Conservation (phyloP, 2,797 vertebrate genomes). For the Lates japonicus region DNA sequence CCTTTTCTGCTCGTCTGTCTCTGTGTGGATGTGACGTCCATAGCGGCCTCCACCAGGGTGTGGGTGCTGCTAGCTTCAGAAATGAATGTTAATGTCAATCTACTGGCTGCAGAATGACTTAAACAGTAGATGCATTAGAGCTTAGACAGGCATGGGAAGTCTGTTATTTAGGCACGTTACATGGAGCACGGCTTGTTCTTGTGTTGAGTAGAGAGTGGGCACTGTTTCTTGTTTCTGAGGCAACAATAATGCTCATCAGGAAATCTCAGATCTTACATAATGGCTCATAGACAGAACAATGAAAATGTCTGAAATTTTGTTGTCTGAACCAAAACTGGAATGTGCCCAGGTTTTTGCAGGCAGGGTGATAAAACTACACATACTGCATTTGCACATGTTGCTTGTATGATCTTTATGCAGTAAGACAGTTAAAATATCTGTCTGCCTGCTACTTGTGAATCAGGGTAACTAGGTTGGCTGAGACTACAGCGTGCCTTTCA, state of each 20-base stretch:
- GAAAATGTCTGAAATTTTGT: slow-evolving; percentile 38
- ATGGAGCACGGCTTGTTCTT: slow-evolving; percentile 38
- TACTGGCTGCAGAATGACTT: slow-evolving; percentile 5
- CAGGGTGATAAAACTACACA: not conserved
- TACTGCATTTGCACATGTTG: slow-evolving; percentile 16
- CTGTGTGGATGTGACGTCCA: slow-evolving; percentile 53
- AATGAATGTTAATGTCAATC: not conserved
- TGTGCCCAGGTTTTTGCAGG: not conserved
- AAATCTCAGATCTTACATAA: slow-evolving; percentile 78
- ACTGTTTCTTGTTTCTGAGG: slow-evolving; percentile 73
- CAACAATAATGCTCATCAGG: slow-evolving; percentile 78
- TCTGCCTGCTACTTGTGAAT: slow-evolving; percentile 60
- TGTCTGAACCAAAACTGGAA: slow-evolving; percentile 21
- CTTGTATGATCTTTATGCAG: slow-evolving; percentile 30
- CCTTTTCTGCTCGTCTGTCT: slow-evolving; percentile 43
- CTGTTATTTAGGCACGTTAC: slow-evolving; percentile 38
- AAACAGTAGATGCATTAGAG: not conserved
- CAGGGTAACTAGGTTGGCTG: slow-evolving; percentile 65
- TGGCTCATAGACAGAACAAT: slow-evolving; percentile 46
- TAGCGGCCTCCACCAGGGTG: slow-evolving; percentile 38
- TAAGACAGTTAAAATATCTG: slow-evolving; percentile 34
- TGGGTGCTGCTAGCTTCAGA: slow-evolving; percentile 30
- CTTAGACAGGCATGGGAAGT: not conserved
- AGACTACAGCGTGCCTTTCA: slow-evolving; percentile 67
- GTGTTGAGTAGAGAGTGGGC: slow-evolving; percentile 65